Conservation (phyloP, 1,140 invertebrate genomes). For the Anadara kagoshimensis region DNA sequence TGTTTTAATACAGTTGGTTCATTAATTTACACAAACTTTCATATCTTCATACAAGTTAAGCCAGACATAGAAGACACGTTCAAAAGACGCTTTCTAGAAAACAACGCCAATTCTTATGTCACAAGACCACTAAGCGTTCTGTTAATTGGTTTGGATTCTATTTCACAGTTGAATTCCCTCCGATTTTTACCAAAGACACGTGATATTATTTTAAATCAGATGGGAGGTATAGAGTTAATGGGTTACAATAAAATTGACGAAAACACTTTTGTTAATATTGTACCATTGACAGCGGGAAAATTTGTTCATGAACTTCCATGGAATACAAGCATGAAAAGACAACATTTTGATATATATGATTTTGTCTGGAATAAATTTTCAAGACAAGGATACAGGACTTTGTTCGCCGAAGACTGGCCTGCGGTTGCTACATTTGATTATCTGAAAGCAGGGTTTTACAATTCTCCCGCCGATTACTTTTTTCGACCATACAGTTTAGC, state of each 20-base stretch:
- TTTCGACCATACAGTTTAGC: conserved; percentile 71
- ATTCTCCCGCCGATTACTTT: conserved; percentile 75
- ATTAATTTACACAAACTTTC: conserved; percentile 73
- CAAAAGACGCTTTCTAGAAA: conserved; percentile 35
- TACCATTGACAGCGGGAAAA: conserved; percentile 69
- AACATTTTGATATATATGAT: conserved; percentile 71
- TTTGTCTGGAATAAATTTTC: conserved; percentile 77
- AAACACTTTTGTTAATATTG: conserved; percentile 73
- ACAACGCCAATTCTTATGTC: conserved; percentile 29
- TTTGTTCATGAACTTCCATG: conserved; percentile 70
- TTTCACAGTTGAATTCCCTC: conserved; percentile 89
- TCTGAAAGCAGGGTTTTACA: conserved; percentile 72
- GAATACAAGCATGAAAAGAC: conserved; percentile 62
- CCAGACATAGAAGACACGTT: conserved; percentile 63
- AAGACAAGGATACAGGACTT: conserved; percentile 73
- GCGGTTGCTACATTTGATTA: conserved; percentile 76
- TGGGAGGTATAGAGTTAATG: conserved; percentile 65
- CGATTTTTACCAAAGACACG: conserved; percentile 86
- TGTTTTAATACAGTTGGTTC: conserved; percentile 58
- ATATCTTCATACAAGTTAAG: conserved; percentile 72
- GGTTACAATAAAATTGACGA: conserved; percentile 72
- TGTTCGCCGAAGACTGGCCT: conserved; percentile 75
- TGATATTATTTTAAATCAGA: conserved; percentile 74
- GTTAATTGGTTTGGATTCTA: conserved; percentile 89
- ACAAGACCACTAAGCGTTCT: conserved; percentile 77